These are phyloP conservation scores for Pseudococcus viburni DNA, from an alignment of 2,888 invertebrate species.

Conservation along the genomic window DNA sequence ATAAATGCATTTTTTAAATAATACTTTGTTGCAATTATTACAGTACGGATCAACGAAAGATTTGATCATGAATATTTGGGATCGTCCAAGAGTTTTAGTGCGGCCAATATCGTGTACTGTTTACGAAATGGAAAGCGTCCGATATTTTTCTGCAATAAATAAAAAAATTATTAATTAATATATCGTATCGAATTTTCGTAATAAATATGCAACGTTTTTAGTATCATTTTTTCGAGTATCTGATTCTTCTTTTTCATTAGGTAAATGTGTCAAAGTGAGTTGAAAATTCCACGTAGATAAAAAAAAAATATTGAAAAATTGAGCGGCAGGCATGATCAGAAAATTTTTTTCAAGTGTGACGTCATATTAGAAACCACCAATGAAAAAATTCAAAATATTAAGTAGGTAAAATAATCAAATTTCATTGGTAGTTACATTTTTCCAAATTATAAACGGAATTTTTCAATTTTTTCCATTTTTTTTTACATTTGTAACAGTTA, in stretches of 20 bases:
- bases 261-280: not conserved
- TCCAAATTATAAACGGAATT: no score
- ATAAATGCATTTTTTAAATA: slow-evolving; percentile 63
- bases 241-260: not conserved
- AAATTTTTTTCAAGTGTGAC: no score
- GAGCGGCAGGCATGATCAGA: no score
- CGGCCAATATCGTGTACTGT: slow-evolving; percentile 65
- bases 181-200: not conserved
- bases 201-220: not conserved
- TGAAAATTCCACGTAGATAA: not conserved
- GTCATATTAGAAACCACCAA: no score
- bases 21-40: slow-evolving; percentile 61
- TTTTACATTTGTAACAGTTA: no score
- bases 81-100: slow-evolving; percentile 52
- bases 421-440: no score
- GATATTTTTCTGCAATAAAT: slow-evolving; percentile 62
- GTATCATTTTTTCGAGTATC: not conserved
- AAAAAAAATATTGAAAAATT: not conserved
- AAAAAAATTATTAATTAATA: not conserved
- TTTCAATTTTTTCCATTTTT: no score
- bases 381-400: no score
- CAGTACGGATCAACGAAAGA: slow-evolving; percentile 41
- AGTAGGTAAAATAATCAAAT: no score
- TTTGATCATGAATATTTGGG: slow-evolving; percentile 45
- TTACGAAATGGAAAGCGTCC: slow-evolving; percentile 64